phyloP scores from a whole-genome alignment of 2,797 vertebrate species.

The Coilia nasus region DNA sequence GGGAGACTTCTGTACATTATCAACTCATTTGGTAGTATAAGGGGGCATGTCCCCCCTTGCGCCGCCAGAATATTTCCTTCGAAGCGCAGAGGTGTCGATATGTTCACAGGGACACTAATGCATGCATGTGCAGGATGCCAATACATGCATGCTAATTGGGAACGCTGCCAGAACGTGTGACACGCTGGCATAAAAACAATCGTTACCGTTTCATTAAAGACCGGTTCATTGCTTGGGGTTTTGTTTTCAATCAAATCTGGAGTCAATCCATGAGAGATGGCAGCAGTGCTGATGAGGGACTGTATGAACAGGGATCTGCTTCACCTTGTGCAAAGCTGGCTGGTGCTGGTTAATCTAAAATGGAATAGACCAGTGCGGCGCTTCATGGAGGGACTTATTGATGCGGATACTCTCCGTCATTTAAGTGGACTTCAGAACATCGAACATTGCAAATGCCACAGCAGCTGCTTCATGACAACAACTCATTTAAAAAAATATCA shows the following conservation, averaged over 20 bases:
- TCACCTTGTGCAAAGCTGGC: not conserved
- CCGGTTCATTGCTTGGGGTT: not conserved
- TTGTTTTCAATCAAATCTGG: conserved; percentile 4
- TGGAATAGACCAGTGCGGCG: not conserved
- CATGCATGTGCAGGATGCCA: conserved; percentile 2
- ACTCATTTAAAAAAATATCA: not conserved
- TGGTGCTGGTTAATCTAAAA: not conserved
- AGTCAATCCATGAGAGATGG: not conserved
- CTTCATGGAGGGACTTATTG: not conserved
- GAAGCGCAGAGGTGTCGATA: conserved; percentile 18
- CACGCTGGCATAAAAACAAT: not conserved
- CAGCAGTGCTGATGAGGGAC: not conserved
- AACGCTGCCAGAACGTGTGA: not conserved
- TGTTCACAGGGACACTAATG: conserved; percentile 13
- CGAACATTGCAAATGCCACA: not conserved
- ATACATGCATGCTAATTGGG: conserved; percentile 6
- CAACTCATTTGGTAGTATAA: conserved; percentile 68
- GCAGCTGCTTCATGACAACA: not conserved
- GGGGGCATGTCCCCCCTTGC: conserved; percentile 19
- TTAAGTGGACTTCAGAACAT: not conserved
- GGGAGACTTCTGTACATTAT: conserved; percentile 77
- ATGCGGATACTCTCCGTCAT: not conserved
- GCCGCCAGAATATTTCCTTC: conserved; percentile 31
- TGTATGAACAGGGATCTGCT: not conserved
- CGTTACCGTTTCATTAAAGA: not conserved